Conservation (phyloP, 2,888 invertebrate species). For the Caenorhabditis afra region DNA sequence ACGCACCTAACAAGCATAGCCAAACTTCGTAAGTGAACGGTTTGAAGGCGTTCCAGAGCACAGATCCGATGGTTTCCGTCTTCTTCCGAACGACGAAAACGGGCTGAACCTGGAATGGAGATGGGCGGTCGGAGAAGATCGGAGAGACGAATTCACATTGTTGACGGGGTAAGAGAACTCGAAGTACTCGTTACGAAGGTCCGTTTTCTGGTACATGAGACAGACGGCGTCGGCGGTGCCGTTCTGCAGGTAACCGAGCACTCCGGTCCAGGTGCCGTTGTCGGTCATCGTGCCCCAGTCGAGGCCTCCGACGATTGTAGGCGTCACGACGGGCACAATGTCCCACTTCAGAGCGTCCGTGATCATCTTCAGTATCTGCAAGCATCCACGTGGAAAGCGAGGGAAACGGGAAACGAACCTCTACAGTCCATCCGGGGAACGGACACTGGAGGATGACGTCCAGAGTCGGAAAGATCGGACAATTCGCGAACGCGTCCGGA, state of each 20-base stretch:
- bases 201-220: conserved; percentile 71
- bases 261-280: conserved; percentile 68
- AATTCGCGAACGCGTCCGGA: conserved; percentile 72
- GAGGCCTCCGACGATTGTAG: conserved; percentile 54
- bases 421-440: conserved; percentile 73
- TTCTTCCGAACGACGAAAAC: conserved; percentile 61
- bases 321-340: conserved; percentile 49
- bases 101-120: conserved; percentile 62
- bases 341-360: conserved; percentile 53
- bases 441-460: conserved; percentile 68
- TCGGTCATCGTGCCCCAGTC: conserved; percentile 64
- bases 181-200: conserved; percentile 63
- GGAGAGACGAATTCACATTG: conserved; percentile 49
- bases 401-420: conserved; percentile 43
- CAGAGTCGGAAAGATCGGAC: conserved; percentile 68
- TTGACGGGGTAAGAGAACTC: conserved; percentile 71
- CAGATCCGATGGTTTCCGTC: conserved; percentile 55
- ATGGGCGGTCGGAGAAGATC: neutral
- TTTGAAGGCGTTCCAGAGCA: conserved; percentile 74
- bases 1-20: conserved; percentile 61
- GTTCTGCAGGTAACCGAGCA: conserved; percentile 71
- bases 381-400: neutral
- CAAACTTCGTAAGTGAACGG: conserved; percentile 69
- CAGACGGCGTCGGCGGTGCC: conserved; percentile 69
- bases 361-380: conserved; percentile 60